Conservation (phyloP, 2,797 vertebrate species). For the Channallabes apus region DNA sequence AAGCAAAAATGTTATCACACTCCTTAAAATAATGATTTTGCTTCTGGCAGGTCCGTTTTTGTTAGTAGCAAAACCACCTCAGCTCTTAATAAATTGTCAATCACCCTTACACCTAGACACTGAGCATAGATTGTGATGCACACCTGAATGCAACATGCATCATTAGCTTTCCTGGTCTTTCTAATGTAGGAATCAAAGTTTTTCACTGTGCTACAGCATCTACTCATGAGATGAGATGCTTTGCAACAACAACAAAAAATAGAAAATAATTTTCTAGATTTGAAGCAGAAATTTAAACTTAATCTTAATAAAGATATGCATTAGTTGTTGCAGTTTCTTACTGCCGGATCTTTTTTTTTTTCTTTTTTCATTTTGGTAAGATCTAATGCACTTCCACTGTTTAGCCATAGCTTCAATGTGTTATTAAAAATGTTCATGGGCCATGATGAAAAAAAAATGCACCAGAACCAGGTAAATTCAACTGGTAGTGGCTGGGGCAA, state of each 20-base stretch:
- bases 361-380: not conserved
- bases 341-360: not conserved
- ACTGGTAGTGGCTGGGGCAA: not conserved
- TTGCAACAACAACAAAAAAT: not conserved
- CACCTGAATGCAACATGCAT: not conserved
- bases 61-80: not conserved
- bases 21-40: conserved; percentile 1
- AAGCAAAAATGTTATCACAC: conserved; percentile 31
- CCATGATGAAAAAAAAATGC: not conserved
- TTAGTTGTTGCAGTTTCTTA: not conserved
- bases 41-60: not conserved
- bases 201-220: not conserved
- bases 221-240: not conserved
- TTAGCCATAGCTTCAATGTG: not conserved
- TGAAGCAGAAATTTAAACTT: not conserved
- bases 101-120: not conserved
- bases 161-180: not conserved
- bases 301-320: not conserved
- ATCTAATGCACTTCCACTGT: not conserved
- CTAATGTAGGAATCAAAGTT: not conserved
- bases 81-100: not conserved
- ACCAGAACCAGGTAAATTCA: not conserved
- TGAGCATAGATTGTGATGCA: not conserved
- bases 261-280: not conserved
- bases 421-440: not conserved